A percentile compares a stretch with the other conserved stretches of the same genome.
These are phyloP conservation scores for Polyodon spathula DNA, from an alignment of 2,113 vertebrate species.

Conservation along the genomic window DNA sequence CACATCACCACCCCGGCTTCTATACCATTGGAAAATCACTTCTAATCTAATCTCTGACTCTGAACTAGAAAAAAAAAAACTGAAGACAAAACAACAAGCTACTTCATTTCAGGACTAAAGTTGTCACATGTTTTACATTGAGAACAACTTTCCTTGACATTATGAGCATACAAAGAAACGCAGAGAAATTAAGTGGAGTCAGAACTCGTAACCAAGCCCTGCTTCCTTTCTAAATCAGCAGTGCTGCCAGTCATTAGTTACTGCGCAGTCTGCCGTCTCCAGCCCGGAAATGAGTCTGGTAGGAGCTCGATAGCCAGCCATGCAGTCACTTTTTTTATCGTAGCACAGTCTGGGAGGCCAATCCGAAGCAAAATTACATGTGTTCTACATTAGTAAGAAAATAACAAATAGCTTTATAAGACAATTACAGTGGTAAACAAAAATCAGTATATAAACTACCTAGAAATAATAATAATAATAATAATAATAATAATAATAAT, in stretches of 20 bases:
- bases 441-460: no score
- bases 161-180: not conserved
- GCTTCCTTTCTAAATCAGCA: constrained; percentile 26
- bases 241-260: constrained; percentile 36
- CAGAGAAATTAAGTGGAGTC: not conserved
- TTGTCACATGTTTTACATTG: not conserved
- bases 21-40: no score
- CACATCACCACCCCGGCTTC: no score
- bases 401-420: not conserved
- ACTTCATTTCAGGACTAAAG: no score
- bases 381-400: constrained; percentile 30
- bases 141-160: not conserved
- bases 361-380: constrained; percentile 29
- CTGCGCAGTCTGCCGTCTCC: constrained; percentile 36
- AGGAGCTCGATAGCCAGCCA: constrained; percentile 34
- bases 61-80: no score
- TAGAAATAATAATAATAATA: no score
- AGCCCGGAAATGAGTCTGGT: constrained; percentile 41
- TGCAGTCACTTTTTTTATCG: constrained; percentile 40
- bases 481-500: no score
- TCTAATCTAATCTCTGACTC: no score
- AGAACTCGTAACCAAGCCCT: constrained; percentile 17
- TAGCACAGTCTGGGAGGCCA: constrained; percentile 28
- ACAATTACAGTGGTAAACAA: no score
- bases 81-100: no score